phyloP scores from a whole-genome alignment of 2,797 vertebrate genomes.

The Fringilla coelebs region DNA sequence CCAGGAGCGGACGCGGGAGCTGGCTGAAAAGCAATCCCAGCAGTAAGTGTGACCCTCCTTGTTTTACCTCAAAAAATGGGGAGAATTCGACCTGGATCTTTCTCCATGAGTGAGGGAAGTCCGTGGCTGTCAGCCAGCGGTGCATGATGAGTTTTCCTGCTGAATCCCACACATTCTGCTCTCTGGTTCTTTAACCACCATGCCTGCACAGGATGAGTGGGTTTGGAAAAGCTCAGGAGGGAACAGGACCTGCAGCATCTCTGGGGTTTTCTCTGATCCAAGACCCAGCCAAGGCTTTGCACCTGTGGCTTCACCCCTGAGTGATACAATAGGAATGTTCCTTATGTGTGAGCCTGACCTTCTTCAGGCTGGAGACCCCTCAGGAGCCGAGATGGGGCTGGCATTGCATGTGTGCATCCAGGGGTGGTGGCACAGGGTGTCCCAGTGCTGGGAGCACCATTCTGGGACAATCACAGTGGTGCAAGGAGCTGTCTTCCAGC shows the following conservation, averaged over 20 bases:
- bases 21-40: constrained; percentile 95
- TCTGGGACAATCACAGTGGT: not conserved
- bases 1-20: constrained; percentile 94
- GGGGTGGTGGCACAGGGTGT: not conserved
- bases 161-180: not conserved
- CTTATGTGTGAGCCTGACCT: fast-evolving
- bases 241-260: not conserved
- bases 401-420: not conserved
- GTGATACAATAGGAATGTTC: not conserved
- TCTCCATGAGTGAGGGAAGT: not conserved
- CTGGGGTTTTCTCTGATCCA: not conserved
- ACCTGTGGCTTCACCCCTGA: not conserved
- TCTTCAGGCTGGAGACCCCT: not conserved
- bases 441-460: not conserved
- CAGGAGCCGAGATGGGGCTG: not conserved
- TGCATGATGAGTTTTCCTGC: not conserved
- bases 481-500: not conserved
- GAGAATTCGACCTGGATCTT: not conserved
- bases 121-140: not conserved
- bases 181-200: not conserved
- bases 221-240: not conserved
- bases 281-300: not conserved
- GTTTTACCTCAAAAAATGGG: not conserved
- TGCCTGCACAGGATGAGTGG: not conserved
- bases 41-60: constrained; percentile 83